These are phyloP conservation scores for Melieria picta DNA, from an alignment of 2,888 invertebrate species.

Conservation along the genomic window DNA sequence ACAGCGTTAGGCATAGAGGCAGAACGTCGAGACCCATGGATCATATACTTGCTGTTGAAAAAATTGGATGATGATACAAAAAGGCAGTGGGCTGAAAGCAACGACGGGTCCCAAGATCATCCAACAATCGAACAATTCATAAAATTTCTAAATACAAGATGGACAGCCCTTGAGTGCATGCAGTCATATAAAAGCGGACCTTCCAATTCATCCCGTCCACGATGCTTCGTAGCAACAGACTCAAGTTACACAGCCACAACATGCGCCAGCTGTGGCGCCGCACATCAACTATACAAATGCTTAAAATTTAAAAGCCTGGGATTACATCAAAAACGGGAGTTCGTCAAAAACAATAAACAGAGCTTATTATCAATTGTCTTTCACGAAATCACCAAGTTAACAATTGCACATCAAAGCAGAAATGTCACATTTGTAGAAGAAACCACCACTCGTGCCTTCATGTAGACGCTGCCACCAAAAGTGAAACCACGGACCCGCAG, in stretches of 20 bases:
- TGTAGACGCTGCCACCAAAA: neutral
- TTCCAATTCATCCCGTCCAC: slow-evolving; percentile 6
- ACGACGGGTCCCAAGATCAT: slow-evolving; percentile 8
- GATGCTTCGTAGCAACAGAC: slow-evolving; percentile 10
- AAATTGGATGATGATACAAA: slow-evolving; percentile 25
- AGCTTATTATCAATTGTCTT: slow-evolving; percentile 15
- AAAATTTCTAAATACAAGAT: slow-evolving; percentile 14
- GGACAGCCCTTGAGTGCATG: slow-evolving; percentile 11
- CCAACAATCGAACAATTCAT: slow-evolving; percentile 17
- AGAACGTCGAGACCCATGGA: slow-evolving; percentile 17
- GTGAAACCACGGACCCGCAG: neutral
- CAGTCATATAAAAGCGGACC: slow-evolving; percentile 13
- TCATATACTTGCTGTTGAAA: slow-evolving; percentile 13
- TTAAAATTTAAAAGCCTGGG: too few species aligned
- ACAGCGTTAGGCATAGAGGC: slow-evolving; percentile 11
- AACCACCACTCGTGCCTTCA: slow-evolving; percentile 15
- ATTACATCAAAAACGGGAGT: slow-evolving; percentile 18
- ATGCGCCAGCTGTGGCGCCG: neutral
- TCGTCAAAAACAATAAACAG: slow-evolving; percentile 3
- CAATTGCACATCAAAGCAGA: slow-evolving; percentile 10
- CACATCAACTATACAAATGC: too few species aligned
- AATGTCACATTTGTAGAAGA: slow-evolving; percentile 5
- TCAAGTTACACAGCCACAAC: neutral
- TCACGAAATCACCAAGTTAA: neutral
- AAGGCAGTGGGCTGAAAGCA: slow-evolving; percentile 21